phyloP scores from a whole-genome alignment of 1,140 invertebrate genomes.

The Apis laboriosa region DNA sequence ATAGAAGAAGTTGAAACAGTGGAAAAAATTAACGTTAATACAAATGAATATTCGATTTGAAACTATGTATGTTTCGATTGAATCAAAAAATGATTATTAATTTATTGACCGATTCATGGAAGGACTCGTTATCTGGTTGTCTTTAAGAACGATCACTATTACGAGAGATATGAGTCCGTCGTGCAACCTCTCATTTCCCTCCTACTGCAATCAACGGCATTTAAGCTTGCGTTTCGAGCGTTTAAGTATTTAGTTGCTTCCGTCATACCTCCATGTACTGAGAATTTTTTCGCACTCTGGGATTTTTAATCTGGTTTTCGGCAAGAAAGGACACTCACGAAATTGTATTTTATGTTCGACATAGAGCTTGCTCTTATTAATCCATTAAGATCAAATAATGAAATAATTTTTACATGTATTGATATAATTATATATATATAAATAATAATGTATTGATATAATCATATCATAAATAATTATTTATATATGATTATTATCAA shows the following conservation, averaged over 20 bases:
- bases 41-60: not conserved
- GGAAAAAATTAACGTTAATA: not conserved
- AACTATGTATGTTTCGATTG: not conserved
- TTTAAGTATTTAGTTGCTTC: conserved; percentile 77
- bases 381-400: no score
- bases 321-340: not conserved
- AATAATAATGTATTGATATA: no score
- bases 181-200: conserved; percentile 75
- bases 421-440: no score
- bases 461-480: no score
- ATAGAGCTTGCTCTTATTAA: not conserved
- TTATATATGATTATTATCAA: no score
- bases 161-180: conserved; percentile 44
- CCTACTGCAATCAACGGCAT: conserved; percentile 75
- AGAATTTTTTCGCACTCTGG: conserved; percentile 36
- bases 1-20: no score
- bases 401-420: no score
- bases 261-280: conserved; percentile 61
- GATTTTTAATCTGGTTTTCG: not conserved
- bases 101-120: conserved; percentile 15
- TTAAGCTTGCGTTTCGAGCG: conserved; percentile 70
- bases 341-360: not conserved
- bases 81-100: conserved; percentile 3
- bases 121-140: conserved; percentile 21
- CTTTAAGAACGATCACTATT: conserved; percentile 12